A percentile compares a stretch with the other conserved stretches of the same genome.
These are phyloP conservation scores for Chalcis sispes DNA, from an alignment of 2,888 invertebrate species.

Conservation along the genomic window DNA sequence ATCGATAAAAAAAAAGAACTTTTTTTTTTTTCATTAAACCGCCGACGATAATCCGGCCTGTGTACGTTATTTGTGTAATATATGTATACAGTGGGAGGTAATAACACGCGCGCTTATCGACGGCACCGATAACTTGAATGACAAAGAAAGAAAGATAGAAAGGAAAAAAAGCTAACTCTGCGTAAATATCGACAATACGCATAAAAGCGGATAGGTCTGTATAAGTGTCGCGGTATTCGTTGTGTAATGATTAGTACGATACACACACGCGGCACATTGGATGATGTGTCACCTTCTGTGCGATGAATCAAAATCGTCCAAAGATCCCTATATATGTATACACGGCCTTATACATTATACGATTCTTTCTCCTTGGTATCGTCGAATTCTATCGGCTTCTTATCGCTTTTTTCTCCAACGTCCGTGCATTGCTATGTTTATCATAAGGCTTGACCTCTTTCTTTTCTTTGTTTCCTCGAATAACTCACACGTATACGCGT, in stretches of 20 bases:
- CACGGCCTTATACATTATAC: neutral
- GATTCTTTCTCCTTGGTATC: constrained; percentile 18
- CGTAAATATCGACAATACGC: no score
- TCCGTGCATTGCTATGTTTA: constrained; percentile 18
- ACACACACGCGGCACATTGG: neutral
- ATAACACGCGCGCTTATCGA: constrained; percentile 25
- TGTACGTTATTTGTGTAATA: no score
- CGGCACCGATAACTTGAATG: neutral
- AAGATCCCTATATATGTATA: constrained; percentile 14
- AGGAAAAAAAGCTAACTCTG: neutral
- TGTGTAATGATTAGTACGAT: constrained; percentile 8
- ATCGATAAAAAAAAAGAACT: neutral
- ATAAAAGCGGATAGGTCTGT: no score
- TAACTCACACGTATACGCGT: neutral
- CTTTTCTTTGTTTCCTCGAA: constrained; percentile 47
- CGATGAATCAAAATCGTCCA: constrained; percentile 31
- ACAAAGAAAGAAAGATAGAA: neutral
- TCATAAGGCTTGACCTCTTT: constrained; percentile 36
- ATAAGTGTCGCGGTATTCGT: no score
- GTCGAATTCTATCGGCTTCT: no score
- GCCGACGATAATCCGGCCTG: neutral
- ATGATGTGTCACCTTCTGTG: neutral
- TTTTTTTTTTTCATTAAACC: neutral
- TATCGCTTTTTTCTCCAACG: constrained; percentile 26
- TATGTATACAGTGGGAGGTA: neutral